Conservation (phyloP, 1,140 invertebrate species). For the Bilobella aurantiaca region DNA sequence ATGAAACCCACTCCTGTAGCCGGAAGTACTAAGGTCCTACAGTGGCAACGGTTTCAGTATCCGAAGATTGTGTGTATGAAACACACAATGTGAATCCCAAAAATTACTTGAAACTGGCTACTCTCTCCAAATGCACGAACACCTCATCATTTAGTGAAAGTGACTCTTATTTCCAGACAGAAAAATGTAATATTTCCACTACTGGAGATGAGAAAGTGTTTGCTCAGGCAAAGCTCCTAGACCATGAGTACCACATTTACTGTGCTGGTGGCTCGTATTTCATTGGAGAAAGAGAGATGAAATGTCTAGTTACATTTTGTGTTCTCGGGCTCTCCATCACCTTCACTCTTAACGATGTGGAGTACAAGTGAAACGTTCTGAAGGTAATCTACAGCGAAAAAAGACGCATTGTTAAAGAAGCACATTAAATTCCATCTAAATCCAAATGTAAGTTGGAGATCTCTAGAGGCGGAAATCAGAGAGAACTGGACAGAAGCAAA, state of each 20-base stretch:
- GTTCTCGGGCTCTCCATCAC: conserved; percentile 7
- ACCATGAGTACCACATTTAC: conserved; percentile 16
- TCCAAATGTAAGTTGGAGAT: conserved; percentile 1
- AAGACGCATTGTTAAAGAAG: conserved; percentile 12
- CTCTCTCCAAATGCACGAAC: not conserved
- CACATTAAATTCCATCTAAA: conserved; percentile 14
- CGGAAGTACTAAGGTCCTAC: conserved; percentile 8
- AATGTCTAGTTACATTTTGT: conserved; percentile 12
- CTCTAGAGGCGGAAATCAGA: conserved; percentile 3
- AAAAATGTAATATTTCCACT: not conserved
- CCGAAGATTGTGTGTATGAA: conserved; percentile 19
- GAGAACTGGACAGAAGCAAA: no score
- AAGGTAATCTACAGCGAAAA: conserved; percentile 12
- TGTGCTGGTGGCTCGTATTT: conserved; percentile 10
- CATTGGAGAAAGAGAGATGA: not conserved
- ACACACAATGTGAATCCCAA: not conserved
- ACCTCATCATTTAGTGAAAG: not conserved
- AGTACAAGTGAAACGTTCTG: conserved; percentile 15
- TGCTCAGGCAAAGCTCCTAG: conserved; percentile 10
- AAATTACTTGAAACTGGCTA: not conserved
- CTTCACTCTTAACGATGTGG: conserved; percentile 15
- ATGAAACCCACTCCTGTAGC: conserved; percentile 1
- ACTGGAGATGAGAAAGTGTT: conserved; percentile 5
- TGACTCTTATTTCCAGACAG: not conserved
- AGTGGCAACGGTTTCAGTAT: not conserved